Conservation (phyloP, 1,140 invertebrate genomes). For the Chymomyza costata region DNA sequence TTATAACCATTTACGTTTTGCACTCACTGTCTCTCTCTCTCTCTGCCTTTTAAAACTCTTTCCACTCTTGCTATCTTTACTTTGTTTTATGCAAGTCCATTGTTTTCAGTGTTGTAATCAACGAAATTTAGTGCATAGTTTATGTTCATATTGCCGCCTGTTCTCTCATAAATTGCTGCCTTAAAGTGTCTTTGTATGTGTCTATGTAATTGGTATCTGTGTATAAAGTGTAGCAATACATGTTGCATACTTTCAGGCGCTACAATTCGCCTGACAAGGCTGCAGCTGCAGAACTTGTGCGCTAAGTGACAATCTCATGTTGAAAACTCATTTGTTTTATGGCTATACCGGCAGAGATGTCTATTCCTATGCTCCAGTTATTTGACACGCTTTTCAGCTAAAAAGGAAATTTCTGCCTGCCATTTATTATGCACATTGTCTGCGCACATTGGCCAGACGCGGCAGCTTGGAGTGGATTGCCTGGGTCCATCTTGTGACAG, state of each 20-base stretch:
- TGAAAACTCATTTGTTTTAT: conserved; percentile 68
- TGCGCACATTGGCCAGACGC: too few species aligned
- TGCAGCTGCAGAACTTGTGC: too few species aligned
- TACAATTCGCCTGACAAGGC: neutral
- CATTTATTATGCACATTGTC: too few species aligned
- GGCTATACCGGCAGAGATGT: conserved; percentile 49
- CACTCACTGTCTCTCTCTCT: neutral
- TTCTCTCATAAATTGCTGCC: conserved; percentile 14
- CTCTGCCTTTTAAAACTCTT: conserved; percentile 16
- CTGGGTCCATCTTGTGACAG: conserved; percentile 6
- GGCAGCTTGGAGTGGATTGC: too few species aligned
- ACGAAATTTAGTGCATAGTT: conserved; percentile 47
- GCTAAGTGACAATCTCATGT: conserved; percentile 67
- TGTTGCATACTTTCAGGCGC: conserved; percentile 20
- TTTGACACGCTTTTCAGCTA: conserved; percentile 60
- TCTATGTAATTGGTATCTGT: too few species aligned
- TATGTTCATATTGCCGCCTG: conserved; percentile 2
- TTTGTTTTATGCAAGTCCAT: conserved; percentile 28
- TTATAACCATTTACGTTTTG: conserved; percentile 33
- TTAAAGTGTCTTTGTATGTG: too few species aligned
- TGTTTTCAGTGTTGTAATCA: conserved; percentile 43
- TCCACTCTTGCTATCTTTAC: too few species aligned
- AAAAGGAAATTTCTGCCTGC: conserved; percentile 29
- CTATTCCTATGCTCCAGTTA: conserved; percentile 45
- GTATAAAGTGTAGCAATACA: too few species aligned